Percentiles rank a stretch among this genome's conserved stretches.
phyloP scores from a whole-genome alignment of 2,797 vertebrate species.

The Heliangelus exortis region DNA sequence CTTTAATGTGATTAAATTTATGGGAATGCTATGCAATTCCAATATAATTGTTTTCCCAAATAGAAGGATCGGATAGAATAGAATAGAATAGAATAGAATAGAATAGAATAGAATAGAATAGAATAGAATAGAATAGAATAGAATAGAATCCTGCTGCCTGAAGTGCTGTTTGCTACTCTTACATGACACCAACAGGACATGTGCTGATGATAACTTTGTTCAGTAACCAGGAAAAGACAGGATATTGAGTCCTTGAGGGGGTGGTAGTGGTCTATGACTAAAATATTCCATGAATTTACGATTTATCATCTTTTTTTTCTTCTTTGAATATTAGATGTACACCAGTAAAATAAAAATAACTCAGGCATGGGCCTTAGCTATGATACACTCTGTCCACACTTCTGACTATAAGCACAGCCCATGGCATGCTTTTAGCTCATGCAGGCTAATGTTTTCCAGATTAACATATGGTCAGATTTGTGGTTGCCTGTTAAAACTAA shows the following conservation, averaged over 20 bases:
- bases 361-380: not conserved
- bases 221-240: not conserved
- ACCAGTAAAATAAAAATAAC: not conserved
- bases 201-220: not conserved
- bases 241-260: not conserved
- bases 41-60: not conserved
- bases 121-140: too few species aligned
- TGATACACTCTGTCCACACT: not conserved
- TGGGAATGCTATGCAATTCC: not conserved
- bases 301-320: not conserved
- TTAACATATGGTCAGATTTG: not conserved
- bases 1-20: conserved; percentile 11
- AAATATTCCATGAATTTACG: not conserved
- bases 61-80: not conserved
- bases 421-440: not conserved
- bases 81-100: too few species aligned
- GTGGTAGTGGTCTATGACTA: not conserved
- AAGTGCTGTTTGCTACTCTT: not conserved
- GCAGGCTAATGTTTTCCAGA: not conserved
- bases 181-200: not conserved
- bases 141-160: not conserved
- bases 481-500: not conserved
- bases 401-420: not conserved
- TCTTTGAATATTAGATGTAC: not conserved
- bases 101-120: too few species aligned